Evolutionary conservation across 2,797 vertebrate species (phyloP).

Genomic region (Sebastes aleutianus): DNA sequence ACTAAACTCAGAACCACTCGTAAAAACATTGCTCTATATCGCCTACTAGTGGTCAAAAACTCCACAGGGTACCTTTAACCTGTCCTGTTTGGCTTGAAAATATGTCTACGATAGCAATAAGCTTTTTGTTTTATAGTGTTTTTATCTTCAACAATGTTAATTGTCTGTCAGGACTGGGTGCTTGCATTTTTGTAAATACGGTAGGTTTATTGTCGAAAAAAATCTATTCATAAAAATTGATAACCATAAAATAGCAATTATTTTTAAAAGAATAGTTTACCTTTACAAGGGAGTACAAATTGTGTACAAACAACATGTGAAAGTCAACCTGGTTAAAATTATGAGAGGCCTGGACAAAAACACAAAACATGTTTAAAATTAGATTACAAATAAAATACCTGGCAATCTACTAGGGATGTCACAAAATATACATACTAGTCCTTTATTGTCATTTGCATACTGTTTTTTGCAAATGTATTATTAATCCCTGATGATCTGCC

Average conservation of each 20-base stretch:
- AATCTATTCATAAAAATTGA: neutral
- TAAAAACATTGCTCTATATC: neutral
- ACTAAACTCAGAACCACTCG: neutral
- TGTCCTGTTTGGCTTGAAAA: neutral
- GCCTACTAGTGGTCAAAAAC: neutral
- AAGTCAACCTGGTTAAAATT: neutral
- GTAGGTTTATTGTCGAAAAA: neutral
- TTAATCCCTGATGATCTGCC: too few species aligned
- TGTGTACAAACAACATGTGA: neutral
- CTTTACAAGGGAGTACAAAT: neutral
- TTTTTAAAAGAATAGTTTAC: neutral
- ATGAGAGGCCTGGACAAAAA: neutral
- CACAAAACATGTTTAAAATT: too few species aligned
- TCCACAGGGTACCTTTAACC: too few species aligned
- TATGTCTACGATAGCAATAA: neutral
- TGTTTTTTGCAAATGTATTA: too few species aligned
- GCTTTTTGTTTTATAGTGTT: neutral
- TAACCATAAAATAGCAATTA: neutral
- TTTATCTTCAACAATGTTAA: neutral
- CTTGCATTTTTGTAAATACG: neutral
- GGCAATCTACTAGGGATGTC: too few species aligned
- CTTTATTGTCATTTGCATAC: too few species aligned
- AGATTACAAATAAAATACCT: too few species aligned
- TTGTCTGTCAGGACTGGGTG: neutral
- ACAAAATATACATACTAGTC: too few species aligned